Conservation (phyloP, 2,888 invertebrate genomes). For the Temnothorax rugatulus region DNA sequence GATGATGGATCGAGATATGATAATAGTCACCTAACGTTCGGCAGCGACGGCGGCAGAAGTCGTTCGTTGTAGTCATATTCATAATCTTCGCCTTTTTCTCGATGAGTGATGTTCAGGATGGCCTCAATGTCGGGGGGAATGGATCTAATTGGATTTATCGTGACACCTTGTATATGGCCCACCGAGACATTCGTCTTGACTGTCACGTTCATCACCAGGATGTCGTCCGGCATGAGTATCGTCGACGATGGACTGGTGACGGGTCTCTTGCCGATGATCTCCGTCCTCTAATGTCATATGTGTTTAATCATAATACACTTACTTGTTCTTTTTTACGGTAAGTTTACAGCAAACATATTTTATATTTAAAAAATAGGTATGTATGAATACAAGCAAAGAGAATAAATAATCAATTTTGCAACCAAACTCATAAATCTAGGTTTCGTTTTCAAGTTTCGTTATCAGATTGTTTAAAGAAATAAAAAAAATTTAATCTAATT, state of each 20-base stretch:
- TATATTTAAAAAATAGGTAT: constrained; percentile 33
- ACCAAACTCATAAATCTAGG: not conserved
- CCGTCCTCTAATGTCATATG: constrained; percentile 56
- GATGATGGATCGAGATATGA: constrained; percentile 50
- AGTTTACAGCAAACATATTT: constrained; percentile 1
- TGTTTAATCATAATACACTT: constrained; percentile 65
- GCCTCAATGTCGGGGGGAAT: constrained; percentile 86
- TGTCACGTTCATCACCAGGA: constrained; percentile 88
- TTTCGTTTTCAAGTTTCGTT: not conserved
- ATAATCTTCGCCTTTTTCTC: constrained; percentile 88
- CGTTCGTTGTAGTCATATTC: constrained; percentile 91
- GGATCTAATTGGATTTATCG: constrained; percentile 84
- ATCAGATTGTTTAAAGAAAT: not conserved
- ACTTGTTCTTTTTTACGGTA: not conserved
- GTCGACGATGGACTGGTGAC: constrained; percentile 76
- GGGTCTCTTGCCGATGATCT: constrained; percentile 70
- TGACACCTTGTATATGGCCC: constrained; percentile 86
- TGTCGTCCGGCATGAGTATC: constrained; percentile 86
- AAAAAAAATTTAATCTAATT: not conserved
- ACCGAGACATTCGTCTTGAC: constrained; percentile 86
- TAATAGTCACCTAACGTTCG: constrained; percentile 91
- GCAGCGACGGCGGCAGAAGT: constrained; percentile 93
- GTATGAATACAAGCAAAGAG: not conserved
- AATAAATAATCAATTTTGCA: not conserved
- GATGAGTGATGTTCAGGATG: constrained; percentile 86